Conservation (phyloP, 2,797 vertebrate species). For the Lates japonicus region DNA sequence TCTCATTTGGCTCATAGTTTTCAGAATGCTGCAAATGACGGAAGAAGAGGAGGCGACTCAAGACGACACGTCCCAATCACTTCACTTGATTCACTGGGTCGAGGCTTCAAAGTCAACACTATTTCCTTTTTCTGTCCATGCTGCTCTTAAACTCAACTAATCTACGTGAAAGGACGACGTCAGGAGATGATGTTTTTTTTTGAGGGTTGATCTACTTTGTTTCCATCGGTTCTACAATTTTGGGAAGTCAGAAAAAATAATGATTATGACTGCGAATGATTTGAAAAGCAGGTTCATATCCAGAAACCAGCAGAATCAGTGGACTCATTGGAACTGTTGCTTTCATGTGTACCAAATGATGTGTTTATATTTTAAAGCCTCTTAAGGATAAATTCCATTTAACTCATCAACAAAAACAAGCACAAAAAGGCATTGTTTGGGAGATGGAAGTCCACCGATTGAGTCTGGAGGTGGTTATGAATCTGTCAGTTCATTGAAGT, state of each 20-base stretch:
- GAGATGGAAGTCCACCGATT: constrained; percentile 23
- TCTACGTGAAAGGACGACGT: constrained; percentile 7
- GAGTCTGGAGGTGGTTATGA: background rate
- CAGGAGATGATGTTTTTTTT: background rate
- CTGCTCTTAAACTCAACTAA: constrained; percentile 54
- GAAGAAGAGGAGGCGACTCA: constrained; percentile 19
- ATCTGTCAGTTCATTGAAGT: constrained; percentile 12
- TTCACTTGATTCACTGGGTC: constrained; percentile 4
- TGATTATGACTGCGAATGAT: background rate
- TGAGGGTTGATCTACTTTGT: background rate
- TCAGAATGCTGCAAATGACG: background rate
- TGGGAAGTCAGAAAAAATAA: background rate
- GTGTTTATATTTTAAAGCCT: constrained; percentile 16
- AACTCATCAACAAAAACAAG: constrained; percentile 24
- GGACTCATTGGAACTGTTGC: background rate
- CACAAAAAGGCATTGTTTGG: constrained; percentile 31
- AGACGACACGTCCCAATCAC: background rate
- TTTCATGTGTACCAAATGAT: constrained; percentile 20
- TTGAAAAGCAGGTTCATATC: constrained; percentile 14
- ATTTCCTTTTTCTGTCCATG: constrained; percentile 22
- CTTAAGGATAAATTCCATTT: background rate
- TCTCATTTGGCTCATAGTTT: background rate
- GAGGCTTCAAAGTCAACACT: constrained; percentile 35
- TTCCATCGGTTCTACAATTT: constrained; percentile 3
- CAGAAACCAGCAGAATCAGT: constrained; percentile 11